phyloP scores from a whole-genome alignment of 1,140 invertebrate species.

The Aphaenogaster ashmeadi region DNA sequence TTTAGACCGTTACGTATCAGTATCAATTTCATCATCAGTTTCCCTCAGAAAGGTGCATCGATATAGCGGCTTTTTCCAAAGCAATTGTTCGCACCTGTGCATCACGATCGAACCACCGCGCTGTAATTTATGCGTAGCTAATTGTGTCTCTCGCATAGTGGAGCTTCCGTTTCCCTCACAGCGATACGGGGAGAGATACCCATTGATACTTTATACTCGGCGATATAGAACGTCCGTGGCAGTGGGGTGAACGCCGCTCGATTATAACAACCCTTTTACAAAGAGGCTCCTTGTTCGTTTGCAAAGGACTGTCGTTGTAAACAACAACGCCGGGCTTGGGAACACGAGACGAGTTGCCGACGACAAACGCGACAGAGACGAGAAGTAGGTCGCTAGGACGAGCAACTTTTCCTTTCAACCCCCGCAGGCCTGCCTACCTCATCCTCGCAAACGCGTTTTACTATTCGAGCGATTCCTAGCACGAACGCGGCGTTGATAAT shows the following conservation, averaged over 20 bases:
- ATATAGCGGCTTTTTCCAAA: constrained; percentile 27
- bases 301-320: constrained; percentile 68
- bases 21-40: not conserved
- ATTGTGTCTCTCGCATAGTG: constrained; percentile 56
- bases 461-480: constrained; percentile 57
- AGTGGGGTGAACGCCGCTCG: constrained; percentile 42
- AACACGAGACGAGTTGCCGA: constrained; percentile 37
- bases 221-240: constrained; percentile 20
- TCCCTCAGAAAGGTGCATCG: not conserved
- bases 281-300: constrained; percentile 66
- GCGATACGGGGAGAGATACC: constrained; percentile 16
- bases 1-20: not conserved
- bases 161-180: constrained; percentile 30
- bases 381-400: constrained; percentile 71
- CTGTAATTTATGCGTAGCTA: constrained; percentile 59
- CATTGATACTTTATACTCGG: constrained; percentile 50
- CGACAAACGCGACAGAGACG: constrained; percentile 67
- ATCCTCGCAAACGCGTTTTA: constrained; percentile 5
- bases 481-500: constrained; percentile 38
- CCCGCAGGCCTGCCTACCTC: constrained; percentile 20
- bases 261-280: constrained; percentile 72
- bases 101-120: constrained; percentile 13
- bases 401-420: constrained; percentile 75
- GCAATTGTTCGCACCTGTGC: constrained; percentile 23
- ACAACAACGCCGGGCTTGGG: constrained; percentile 60